Evolutionary conservation across 92 coral and sea anemone genomes (phyloP), one percentile per base, ranked within the genome.

Genomic region (Metridium senile): DNA sequence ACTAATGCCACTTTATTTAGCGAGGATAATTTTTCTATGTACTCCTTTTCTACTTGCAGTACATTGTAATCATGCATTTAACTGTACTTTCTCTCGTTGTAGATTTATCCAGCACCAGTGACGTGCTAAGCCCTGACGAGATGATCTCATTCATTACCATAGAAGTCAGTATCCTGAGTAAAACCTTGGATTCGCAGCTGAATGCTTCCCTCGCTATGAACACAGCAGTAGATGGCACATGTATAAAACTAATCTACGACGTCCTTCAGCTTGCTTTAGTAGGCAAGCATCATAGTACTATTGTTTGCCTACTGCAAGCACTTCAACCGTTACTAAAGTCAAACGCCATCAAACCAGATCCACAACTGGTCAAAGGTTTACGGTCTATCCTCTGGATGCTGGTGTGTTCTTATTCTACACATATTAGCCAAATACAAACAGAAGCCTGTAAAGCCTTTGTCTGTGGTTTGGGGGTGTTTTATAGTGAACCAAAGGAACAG

Each of bases 401-500:
- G 33, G 62, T 91, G 33, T 75, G 82, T 46, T 51, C 86, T 7
- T 76, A 58, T 34, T 68, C 63, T 23, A 47, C 78, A 35, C 76
- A 80, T 43, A 63, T 49, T 59, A n/a, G n/a, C n/a, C 77, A 76
- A 58, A 81, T 91, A 26, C 86, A 82, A 74, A 63, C 59, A 57
- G 85, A 91, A 80, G 86, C 91, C 51, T 91, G 89, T 74, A 35
- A 72, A 25, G 87, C 84, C 33, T 53, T 88, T 23, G 68, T 68
- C 54, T 70, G 87, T 64, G 94, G 97, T 20, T 64, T 88, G 80
- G 76, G 75, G 35, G 75, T 89, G 76, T 89, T 95, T 77, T 95
- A 89, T 79, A 82, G 93, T 26, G 70, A 74, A 35, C 29, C 81
- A 10, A 34, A 65, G 54, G 97, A 95, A 31, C 95, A 84, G 70